phyloP scores from a whole-genome alignment of 2,797 vertebrate species.

The Ptychobarbus kaznakovi region DNA sequence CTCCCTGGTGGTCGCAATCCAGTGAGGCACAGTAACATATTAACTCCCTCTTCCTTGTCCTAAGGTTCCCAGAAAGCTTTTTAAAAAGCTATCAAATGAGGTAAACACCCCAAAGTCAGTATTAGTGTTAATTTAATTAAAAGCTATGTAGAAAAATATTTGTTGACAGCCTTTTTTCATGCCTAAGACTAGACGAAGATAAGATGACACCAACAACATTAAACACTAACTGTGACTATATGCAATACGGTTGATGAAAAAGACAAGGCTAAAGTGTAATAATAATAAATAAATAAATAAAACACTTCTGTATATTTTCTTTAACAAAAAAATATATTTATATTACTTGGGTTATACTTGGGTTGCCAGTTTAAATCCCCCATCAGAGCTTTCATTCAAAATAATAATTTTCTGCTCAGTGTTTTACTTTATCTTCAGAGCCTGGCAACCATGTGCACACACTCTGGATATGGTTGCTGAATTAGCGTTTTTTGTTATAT shows the following conservation, averaged over 20 bases:
- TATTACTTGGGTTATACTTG: not conserved
- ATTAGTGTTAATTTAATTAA: not conserved
- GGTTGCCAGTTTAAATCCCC: not conserved
- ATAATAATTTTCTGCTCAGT: not conserved
- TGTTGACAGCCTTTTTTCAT: not conserved
- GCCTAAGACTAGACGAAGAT: not conserved
- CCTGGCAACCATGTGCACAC: not conserved
- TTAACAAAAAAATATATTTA: not conserved
- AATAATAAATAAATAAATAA: not conserved
- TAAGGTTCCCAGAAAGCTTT: not conserved
- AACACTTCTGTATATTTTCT: not conserved
- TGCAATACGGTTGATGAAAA: not conserved
- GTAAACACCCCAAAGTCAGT: slow-evolving; percentile 6
- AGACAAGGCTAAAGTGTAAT: not conserved
- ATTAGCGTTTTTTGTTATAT: not conserved
- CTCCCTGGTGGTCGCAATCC: not conserved
- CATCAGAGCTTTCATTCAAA: not conserved
- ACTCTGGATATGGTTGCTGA: not conserved
- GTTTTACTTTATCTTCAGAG: not conserved
- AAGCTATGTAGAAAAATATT: not conserved
- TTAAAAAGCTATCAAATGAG: slow-evolving; percentile 12
- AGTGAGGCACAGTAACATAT: slow-evolving; percentile 4
- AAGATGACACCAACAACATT: not conserved
- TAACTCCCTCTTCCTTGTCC: not conserved
- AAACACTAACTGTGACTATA: not conserved